A percentile compares a stretch with the other conserved stretches of the same genome.
phyloP scores from a whole-genome alignment of 92 coral and sea anemone species.

The Palythoa grandiflora region DNA sequence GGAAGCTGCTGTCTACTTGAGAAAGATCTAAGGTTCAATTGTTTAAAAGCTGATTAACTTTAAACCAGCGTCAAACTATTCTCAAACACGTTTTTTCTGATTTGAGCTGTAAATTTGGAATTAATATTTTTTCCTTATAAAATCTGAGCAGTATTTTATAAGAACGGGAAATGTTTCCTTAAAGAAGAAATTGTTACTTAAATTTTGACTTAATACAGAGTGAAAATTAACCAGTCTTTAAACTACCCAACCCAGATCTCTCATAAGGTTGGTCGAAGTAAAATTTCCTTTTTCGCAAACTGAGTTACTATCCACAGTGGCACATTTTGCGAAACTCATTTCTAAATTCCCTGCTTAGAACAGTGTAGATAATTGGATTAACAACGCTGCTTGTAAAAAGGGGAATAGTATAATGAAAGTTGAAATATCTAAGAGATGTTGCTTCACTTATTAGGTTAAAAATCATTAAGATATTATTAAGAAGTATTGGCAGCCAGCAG shows the following conservation, averaged over 20 bases:
- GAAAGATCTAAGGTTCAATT: not conserved
- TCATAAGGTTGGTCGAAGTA: not conserved
- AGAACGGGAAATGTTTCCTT: too few relatives aligned
- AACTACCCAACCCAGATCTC: not conserved
- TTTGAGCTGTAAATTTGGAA: too few relatives aligned
- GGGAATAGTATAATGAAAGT: slow-evolving; percentile 31
- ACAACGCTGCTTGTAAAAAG: slow-evolving; percentile 26
- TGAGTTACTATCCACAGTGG: not conserved
- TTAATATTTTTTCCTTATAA: too few relatives aligned
- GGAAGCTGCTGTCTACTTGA: too few relatives aligned
- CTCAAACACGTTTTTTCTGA: not conserved
- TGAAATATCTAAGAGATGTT: slow-evolving; percentile 15
- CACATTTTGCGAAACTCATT: slow-evolving; percentile 24
- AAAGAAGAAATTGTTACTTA: too few relatives aligned
- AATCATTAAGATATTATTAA: not conserved
- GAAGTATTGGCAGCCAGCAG: slow-evolving; percentile 17
- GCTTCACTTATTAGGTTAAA: not conserved
- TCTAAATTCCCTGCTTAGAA: slow-evolving; percentile 20
- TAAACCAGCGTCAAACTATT: not conserved
- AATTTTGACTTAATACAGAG: not conserved
- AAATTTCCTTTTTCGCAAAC: not conserved
- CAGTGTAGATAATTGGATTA: slow-evolving; percentile 21
- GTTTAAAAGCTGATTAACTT: not conserved
- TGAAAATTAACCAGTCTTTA: not conserved
- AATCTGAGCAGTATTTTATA: too few relatives aligned